Evolutionary conservation across 2,113 vertebrate genomes (phyloP).

Genomic region (Prunella fulvescens): DNA sequence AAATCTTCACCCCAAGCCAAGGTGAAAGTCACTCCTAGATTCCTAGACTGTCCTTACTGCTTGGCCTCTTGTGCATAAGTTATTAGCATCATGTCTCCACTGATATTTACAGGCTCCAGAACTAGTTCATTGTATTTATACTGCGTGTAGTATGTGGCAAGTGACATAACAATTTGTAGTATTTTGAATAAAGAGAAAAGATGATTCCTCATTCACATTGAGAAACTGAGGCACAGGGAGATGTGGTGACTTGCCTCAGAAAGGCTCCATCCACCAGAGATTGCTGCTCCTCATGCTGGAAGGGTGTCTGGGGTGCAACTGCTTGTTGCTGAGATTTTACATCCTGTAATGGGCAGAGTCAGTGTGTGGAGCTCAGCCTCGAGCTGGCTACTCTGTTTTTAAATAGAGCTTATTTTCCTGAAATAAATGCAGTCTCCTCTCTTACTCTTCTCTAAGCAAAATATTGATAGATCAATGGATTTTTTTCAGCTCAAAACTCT

Average conservation of each 20-base stretch:
- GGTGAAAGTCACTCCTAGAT: neutral
- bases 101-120: neutral
- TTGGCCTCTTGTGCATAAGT: neutral
- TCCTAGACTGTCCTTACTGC: neutral
- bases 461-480: neutral
- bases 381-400: neutral
- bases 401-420: neutral
- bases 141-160: neutral
- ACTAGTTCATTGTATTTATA: neutral
- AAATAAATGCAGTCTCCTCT: neutral
- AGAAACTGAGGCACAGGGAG: neutral
- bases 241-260: neutral
- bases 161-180: fast-evolving
- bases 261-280: neutral
- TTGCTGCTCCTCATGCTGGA: neutral
- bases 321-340: neutral
- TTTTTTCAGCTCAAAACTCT: conserved; percentile 18
- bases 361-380: neutral
- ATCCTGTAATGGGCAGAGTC: neutral
- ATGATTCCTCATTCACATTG: neutral
- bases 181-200: neutral
- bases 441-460: neutral
- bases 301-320: fast-evolving
- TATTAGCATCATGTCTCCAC: neutral
- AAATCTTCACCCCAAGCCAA: neutral